These are phyloP conservation scores for Darevskia mixta DNA, from an alignment of 2,797 vertebrate genomes.

Conservation along the genomic window DNA sequence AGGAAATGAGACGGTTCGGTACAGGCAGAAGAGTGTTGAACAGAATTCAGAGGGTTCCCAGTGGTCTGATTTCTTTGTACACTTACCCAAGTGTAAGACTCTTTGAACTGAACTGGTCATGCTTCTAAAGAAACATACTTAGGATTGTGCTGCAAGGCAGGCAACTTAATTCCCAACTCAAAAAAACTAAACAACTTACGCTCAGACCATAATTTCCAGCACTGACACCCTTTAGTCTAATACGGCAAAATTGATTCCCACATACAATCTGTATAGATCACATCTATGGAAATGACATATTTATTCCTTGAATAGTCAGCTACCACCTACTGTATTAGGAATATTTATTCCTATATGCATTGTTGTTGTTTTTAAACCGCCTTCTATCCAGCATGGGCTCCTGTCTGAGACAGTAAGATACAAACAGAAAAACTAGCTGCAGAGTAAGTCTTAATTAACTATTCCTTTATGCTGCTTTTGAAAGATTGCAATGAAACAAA, in stretches of 20 bases:
- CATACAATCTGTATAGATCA: slow-evolving; percentile 16
- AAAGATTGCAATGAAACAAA: not conserved
- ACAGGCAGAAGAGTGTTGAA: not conserved
- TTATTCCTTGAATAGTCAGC: not conserved
- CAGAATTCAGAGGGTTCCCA: not conserved
- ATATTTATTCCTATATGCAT: slow-evolving; percentile 41
- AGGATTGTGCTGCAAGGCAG: not conserved
- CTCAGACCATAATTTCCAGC: slow-evolving; percentile 8
- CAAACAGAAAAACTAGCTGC: not conserved
- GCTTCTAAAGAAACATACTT: not conserved
- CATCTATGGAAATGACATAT: slow-evolving; percentile 39
- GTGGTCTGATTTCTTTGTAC: not conserved
- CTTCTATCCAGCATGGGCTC: not conserved
- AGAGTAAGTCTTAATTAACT: not conserved
- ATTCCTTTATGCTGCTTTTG: not conserved
- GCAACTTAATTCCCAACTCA: not conserved
- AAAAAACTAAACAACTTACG: not conserved
- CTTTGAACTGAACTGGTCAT: not conserved
- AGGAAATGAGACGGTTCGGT: not conserved
- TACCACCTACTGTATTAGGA: slow-evolving; percentile 30
- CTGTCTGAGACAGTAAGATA: slow-evolving; percentile 46
- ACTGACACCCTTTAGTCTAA: not conserved
- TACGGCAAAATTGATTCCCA: slow-evolving; percentile 2
- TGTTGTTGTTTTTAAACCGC: too few relatives aligned
- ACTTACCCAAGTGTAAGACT: not conserved